Base-by-base conservation (phyloP, 2,888 invertebrate genomes). In the Rutpela maculata region DNA sequence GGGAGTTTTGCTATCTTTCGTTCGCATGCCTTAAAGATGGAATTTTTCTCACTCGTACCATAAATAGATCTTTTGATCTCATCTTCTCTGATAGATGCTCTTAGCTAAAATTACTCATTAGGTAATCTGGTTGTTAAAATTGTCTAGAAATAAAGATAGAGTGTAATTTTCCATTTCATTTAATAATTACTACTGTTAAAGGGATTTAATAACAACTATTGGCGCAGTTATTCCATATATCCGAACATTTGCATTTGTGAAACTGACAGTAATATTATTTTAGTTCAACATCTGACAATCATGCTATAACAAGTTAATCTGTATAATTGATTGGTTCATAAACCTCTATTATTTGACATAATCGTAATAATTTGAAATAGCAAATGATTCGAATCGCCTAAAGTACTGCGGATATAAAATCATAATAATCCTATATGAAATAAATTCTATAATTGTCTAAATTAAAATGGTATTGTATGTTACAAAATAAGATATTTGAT, bases 301-400 rank as follows among this genome's bases (percentile, higher is more conserved):
- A 43, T 4, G 15, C 43, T 43, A 15, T 22, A 59, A 59, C 59
- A 59, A 59, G 15, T 62, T 12, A 31, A 62, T 26, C 22, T 15
- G n/a, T 62, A 11, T 12, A 62, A 31, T 22, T 62, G 26, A 62
- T 62, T 62, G 26, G 26, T 62, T 62, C n/a, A 62, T 26, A 31
- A n/a, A 62, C 10, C 31, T n/a, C n/a, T 62, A 22, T 62, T 62
- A 62, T 62, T 62, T 22, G 15, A 22, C n/a, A 31, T 62, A 62
- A 62, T 7, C 5, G 59, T 22, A 22, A 19, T 59, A 22, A 59
- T 59, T 11, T 15, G 59, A 18, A 59, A 22, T 59, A 22, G 11
- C 11, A 62, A 62, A 62, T 62, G 4, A 31, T 43, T 15, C 43
- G 31, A 43, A 43, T 43, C 43, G 15, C 43, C 15, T 15, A 43